Conservation (phyloP, 53 echinoderm and acorn worm genomes). For the Hippasteria phrygiana region DNA sequence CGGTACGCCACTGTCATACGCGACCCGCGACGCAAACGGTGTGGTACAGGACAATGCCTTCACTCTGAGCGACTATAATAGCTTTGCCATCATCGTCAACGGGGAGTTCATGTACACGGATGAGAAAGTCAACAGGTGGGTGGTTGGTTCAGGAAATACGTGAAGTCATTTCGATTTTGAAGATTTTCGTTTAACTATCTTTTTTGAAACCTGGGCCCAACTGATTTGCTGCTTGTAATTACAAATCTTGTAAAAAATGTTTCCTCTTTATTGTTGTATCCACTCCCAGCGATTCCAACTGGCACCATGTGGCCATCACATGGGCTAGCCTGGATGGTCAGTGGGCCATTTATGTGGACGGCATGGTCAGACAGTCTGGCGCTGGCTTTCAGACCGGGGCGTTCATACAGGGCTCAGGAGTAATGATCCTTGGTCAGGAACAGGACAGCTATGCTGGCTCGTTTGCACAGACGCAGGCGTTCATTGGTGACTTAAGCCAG, state of each 20-base stretch:
- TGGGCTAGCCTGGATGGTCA: slow-evolving; percentile 74
- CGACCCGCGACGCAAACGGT: slow-evolving; percentile 44
- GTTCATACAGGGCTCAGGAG: slow-evolving; percentile 70
- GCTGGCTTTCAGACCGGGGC: slow-evolving; percentile 57
- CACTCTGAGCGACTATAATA: slow-evolving; percentile 80
- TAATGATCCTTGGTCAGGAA: slow-evolving; percentile 80
- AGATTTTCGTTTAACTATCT: no score
- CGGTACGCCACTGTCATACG: slow-evolving; percentile 86
- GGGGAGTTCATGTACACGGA: slow-evolving; percentile 74
- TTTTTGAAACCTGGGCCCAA: no score
- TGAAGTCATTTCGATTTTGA: no score
- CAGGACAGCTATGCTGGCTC: slow-evolving; percentile 83
- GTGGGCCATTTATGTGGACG: slow-evolving; percentile 77
- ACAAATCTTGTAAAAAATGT: no score
- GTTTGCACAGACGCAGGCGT: slow-evolving; percentile 69
- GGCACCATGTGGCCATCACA: slow-evolving; percentile 75
- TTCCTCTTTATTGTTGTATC: neutral
- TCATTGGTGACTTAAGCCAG: slow-evolving; percentile 77
- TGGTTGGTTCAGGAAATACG: neutral
- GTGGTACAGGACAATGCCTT: slow-evolving; percentile 76
- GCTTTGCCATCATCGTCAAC: slow-evolving; percentile 74
- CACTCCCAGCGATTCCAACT: slow-evolving; percentile 62
- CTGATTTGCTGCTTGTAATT: no score
- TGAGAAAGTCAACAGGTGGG: slow-evolving; percentile 68
- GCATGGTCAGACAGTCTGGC: slow-evolving; percentile 19